phyloP scores from a whole-genome alignment of 2,888 invertebrate genomes.

The Charanyca ferruginea region DNA sequence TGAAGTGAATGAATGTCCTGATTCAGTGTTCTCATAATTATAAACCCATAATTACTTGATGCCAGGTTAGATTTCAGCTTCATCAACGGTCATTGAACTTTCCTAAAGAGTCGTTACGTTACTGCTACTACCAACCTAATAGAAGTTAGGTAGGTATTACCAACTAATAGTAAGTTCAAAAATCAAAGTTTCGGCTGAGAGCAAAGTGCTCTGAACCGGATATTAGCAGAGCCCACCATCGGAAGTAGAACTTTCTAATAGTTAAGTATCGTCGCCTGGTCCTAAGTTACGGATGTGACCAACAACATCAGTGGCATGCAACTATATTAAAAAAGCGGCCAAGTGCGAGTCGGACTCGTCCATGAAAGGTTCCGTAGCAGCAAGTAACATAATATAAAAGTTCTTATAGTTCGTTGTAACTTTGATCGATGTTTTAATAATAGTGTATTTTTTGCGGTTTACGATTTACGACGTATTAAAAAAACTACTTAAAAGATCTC shows the following conservation, averaged over 20 bases:
- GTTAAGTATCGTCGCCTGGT: slow-evolving; percentile 48
- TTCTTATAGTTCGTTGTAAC: too few species aligned
- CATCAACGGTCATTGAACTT: not conserved
- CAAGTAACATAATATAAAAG: too few species aligned
- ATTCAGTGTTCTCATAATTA: not conserved
- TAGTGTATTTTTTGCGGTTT: too few species aligned
- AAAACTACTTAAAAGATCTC: too few species aligned
- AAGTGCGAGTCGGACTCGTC: too few species aligned
- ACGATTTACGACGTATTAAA: too few species aligned
- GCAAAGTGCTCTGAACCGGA: slow-evolving; percentile 52
- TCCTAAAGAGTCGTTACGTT: not conserved
- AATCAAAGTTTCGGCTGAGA: slow-evolving; percentile 43
- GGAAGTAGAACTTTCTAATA: slow-evolving; percentile 60
- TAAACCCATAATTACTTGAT: not conserved
- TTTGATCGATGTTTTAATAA: too few species aligned
- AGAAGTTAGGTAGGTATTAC: slow-evolving; percentile 35
- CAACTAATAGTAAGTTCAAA: slow-evolving; percentile 50
- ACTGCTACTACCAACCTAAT: slow-evolving; percentile 5
- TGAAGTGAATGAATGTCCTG: not conserved
- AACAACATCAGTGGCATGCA: too few species aligned
- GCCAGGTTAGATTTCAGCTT: not conserved
- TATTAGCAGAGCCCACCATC: slow-evolving; percentile 56
- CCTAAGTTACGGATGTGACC: slow-evolving; percentile 46
- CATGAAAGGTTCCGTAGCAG: too few species aligned
- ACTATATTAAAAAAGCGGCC: too few species aligned